Evolutionary conservation across 2,888 invertebrate species (phyloP).

Genomic region (Anoplius nigerrimus): DNA sequence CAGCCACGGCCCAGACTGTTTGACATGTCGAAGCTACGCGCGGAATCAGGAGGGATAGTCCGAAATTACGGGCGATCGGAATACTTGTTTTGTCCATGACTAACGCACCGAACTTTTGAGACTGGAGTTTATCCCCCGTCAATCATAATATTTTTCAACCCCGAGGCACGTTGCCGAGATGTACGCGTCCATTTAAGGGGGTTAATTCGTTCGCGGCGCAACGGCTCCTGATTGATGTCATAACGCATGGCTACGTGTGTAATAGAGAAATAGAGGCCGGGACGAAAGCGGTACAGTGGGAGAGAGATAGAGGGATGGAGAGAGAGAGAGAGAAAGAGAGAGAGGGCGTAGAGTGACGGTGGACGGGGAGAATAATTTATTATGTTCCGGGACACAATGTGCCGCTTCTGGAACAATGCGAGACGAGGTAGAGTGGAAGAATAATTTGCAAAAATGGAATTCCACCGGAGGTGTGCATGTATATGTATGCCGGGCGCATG

Average conservation of each 20-base stretch:
- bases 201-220: too few species aligned
- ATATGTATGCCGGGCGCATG: slow-evolving; percentile 1
- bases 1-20: too few species aligned
- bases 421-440: slow-evolving; percentile 44
- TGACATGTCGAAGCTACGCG: too few species aligned
- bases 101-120: too few species aligned
- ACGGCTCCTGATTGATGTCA: slow-evolving; percentile 21
- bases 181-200: too few species aligned
- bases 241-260: background rate
- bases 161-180: too few species aligned
- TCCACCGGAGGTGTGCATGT: slow-evolving; percentile 29
- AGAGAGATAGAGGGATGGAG: background rate
- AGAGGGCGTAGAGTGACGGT: slow-evolving; percentile 7
- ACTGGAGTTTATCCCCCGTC: too few species aligned
- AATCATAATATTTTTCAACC: too few species aligned
- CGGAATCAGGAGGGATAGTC: too few species aligned
- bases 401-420: slow-evolving; percentile 25
- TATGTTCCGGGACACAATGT: slow-evolving; percentile 42
- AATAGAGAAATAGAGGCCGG: background rate
- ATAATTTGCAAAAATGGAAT: slow-evolving; percentile 60
- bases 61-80: too few species aligned
- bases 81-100: too few species aligned
- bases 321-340: slow-evolving; percentile 35
- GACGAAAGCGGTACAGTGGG: background rate
- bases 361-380: slow-evolving; percentile 47